Percentiles rank a stretch among this genome's conserved stretches.
Conservation (phyloP, 2,888 invertebrate species). For the Micoletzkya japonica region DNA sequence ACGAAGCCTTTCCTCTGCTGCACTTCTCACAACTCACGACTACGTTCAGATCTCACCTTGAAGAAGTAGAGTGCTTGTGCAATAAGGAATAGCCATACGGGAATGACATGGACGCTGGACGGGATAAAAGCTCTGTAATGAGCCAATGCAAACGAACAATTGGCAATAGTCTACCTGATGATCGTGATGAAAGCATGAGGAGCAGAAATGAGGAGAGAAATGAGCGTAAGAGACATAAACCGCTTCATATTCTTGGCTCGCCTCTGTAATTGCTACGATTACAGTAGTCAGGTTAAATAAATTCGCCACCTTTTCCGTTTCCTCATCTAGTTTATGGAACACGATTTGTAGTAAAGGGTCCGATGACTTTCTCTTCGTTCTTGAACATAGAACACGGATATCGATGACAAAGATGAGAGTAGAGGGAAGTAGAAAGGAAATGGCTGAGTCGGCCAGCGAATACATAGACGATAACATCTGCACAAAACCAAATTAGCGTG, state of each 20-base stretch:
- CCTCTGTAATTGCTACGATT: constrained; percentile 31
- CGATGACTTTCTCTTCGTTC: constrained; percentile 36
- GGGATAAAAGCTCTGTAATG: constrained; percentile 17
- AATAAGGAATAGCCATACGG: constrained; percentile 31
- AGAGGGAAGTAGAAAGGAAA: constrained; percentile 46
- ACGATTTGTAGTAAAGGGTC: constrained; percentile 58
- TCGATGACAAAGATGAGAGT: constrained; percentile 33
- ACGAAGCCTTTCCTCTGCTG: too few relatives aligned
- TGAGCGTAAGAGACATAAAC: constrained; percentile 51
- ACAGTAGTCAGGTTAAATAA: not conserved
- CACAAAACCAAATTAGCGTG: constrained; percentile 14
- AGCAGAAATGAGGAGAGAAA: constrained; percentile 42
- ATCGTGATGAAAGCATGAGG: constrained; percentile 50
- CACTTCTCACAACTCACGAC: not conserved
- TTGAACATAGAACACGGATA: constrained; percentile 46
- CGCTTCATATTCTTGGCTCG: constrained; percentile 39
- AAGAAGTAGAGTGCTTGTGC: constrained; percentile 36
- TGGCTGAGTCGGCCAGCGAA: constrained; percentile 40
- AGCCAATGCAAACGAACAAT: not conserved
- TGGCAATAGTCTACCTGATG: constrained; percentile 24
- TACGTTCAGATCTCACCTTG: constrained; percentile 30
- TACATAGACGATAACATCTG: constrained; percentile 34
- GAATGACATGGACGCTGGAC: constrained; percentile 16
- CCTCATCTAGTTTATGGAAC: constrained; percentile 52
- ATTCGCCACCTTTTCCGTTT: constrained; percentile 44